Conservation (phyloP, 1,140 invertebrate species). For the Phenacoccus solenopsis region DNA sequence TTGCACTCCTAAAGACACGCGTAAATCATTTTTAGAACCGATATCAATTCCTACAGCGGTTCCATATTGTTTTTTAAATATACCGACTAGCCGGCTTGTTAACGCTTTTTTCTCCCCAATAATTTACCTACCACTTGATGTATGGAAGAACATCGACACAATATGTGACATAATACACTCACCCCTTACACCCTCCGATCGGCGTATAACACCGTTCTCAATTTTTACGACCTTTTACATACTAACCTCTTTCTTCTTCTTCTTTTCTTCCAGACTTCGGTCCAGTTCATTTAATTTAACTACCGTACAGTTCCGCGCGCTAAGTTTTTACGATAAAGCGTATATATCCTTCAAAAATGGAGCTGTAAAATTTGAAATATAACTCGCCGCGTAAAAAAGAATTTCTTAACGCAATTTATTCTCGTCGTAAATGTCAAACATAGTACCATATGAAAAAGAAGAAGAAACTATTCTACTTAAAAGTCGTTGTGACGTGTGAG, state of each 20-base stretch:
- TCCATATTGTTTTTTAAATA: too few species aligned
- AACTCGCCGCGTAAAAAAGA: neutral
- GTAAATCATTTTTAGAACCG: too few species aligned
- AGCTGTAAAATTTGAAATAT: neutral
- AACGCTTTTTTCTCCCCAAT: too few species aligned
- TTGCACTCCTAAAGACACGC: too few species aligned
- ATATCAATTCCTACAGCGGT: too few species aligned
- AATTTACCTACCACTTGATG: too few species aligned
- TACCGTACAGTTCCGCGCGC: neutral
- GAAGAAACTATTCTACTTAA: too few species aligned
- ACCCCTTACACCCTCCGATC: neutral
- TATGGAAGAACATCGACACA: neutral
- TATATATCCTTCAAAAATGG: neutral
- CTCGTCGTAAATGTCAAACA: neutral
- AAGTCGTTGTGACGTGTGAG: too few species aligned
- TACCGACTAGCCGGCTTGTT: too few species aligned
- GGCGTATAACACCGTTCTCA: neutral
- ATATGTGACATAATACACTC: neutral
- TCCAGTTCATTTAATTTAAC: constrained; percentile 3
- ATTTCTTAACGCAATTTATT: neutral
- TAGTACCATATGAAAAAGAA: neutral
- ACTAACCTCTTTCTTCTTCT: neutral
- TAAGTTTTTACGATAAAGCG: neutral
- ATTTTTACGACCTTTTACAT: constrained; percentile 3
- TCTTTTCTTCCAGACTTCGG: neutral